Conservation (phyloP, 2,888 invertebrate genomes). For the Aphidius colemani region DNA sequence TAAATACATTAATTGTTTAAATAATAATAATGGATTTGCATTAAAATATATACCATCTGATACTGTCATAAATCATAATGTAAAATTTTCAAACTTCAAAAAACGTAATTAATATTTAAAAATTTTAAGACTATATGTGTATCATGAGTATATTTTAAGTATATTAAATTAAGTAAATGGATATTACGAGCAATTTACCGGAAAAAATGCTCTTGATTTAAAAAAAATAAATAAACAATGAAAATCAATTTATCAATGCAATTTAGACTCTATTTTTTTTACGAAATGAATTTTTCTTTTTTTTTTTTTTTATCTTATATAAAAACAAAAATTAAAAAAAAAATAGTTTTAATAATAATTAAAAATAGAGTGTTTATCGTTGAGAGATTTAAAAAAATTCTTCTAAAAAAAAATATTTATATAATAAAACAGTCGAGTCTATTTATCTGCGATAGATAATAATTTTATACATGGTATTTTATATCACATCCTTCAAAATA, state of each 20-base stretch:
- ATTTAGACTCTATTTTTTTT: constrained; percentile 28
- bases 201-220: constrained; percentile 29
- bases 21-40: background rate
- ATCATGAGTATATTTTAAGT: too few species aligned
- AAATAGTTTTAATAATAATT: too few species aligned
- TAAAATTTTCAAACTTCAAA: constrained; percentile 2
- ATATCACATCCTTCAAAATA: too few species aligned
- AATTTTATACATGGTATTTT: too few species aligned
- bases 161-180: constrained; percentile 6
- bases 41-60: constrained; percentile 6
- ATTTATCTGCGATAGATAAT: too few species aligned
- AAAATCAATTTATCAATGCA: constrained; percentile 32
- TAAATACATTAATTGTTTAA: background rate
- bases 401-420: background rate
- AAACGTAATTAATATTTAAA: background rate
- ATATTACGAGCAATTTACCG: background rate
- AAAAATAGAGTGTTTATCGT: too few species aligned
- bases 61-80: background rate
- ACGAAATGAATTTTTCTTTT: background rate
- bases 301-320: too few species aligned
- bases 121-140: too few species aligned
- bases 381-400: too few species aligned
- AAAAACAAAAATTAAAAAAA: too few species aligned
- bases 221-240: constrained; percentile 14
- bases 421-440: too few species aligned